Base-by-base conservation (phyloP, 1,140 invertebrate species). In the Drosophila grimshawi region DNA sequence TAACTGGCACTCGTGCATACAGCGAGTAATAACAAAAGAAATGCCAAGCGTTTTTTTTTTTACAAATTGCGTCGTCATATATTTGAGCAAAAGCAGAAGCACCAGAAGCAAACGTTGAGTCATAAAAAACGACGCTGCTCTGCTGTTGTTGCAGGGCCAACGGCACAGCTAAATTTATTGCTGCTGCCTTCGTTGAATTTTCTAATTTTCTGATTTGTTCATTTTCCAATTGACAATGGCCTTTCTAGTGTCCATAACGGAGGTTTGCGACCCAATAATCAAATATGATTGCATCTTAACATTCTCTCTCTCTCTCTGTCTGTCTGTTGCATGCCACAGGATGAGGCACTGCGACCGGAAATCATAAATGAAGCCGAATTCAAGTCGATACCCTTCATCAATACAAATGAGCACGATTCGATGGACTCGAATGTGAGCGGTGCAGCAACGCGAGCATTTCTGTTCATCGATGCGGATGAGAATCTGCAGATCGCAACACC, bases 401-500 rank as follows among this genome's bases (percentile, higher is more conserved):
- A 66, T 5, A 78, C 76, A 5, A 70, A 71, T 62, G 45, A 70
- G 19, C 65, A 37, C 41, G 56, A 79, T 45, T 73, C 63, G 27
- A 19, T 67, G 10, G 66, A 80, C 32, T 43, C 39, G 3, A 70
- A 78, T 66, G 75, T 51, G 5, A 73, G 73, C 33, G 39, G 66
- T 11, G 35, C 41, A 2, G 62, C 46, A 11, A 60, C 62, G 37
- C 81, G 75, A 8, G 71, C 78, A 4, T 95, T 95, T 81, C 78
- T 95, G 10, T 82, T 95, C 2, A 90, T 95, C 33, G 94, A 95
- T 76, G 93, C 82, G 11, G 93, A 93, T 48, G 94, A 95, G 80
- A 91, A 93, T 51, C 76, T 94, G 3, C 93, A 93, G 77, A 93
- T 95, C 3, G 88, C 92, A 0, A 93, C 81, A 56, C 91, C 86